These are phyloP conservation scores for Flexamia atlantica DNA, from an alignment of 2,888 invertebrate species.

Conservation along the genomic window DNA sequence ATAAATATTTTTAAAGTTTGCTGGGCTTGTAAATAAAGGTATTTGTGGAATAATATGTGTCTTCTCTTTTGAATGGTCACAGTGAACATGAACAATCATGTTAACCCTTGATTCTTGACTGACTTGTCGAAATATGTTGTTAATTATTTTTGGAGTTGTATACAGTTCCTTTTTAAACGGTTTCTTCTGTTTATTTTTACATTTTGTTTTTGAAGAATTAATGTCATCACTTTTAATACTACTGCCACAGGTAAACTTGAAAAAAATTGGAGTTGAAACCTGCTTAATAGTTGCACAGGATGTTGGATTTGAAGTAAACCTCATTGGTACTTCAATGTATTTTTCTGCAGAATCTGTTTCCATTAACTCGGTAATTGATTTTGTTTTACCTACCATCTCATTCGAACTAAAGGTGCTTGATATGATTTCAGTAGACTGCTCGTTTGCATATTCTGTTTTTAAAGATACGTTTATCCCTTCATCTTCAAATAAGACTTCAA, in stretches of 20 bases:
- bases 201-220: neutral
- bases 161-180: neutral
- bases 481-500: slow-evolving; percentile 21
- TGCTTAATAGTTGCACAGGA: neutral
- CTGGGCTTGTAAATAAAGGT: neutral
- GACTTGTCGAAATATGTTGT: neutral
- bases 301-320: neutral
- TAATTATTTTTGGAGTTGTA: neutral
- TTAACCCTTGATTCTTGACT: slow-evolving; percentile 8
- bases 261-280: neutral
- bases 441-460: neutral
- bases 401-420: neutral
- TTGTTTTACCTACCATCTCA: too few relatives aligned
- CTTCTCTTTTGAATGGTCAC: neutral
- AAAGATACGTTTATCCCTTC: neutral
- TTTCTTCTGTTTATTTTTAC: neutral
- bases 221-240: neutral
- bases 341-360: neutral
- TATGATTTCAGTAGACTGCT: neutral
- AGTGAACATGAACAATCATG: slow-evolving; percentile 14
- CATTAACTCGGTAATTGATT: too few relatives aligned
- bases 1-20: neutral
- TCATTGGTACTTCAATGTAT: neutral
- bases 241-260: neutral
- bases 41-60: slow-evolving; percentile 20